A percentile compares a stretch with the other conserved stretches of the same genome.
phyloP scores from a whole-genome alignment of 2,888 invertebrate genomes.

The Limnephilus auricula region DNA sequence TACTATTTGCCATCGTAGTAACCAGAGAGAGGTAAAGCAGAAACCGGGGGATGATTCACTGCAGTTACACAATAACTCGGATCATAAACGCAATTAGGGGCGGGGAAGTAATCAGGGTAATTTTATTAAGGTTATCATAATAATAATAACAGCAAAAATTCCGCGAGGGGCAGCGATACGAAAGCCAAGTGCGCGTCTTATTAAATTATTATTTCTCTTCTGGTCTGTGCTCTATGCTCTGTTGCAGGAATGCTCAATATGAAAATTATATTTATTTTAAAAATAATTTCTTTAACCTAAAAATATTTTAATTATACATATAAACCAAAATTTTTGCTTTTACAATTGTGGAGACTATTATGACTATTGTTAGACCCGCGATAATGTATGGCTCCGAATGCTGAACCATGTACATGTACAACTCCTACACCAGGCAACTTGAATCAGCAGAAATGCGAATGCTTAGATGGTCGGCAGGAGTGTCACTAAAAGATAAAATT shows the following conservation, averaged over 20 bases:
- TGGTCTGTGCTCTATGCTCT: conserved; percentile 10
- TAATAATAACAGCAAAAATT: conserved; percentile 55
- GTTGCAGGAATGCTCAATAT: conserved; percentile 11
- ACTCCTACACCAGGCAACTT: no score
- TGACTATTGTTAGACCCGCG: no score
- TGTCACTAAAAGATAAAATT: no score
- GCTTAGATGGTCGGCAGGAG: no score
- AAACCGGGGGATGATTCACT: conserved; percentile 19
- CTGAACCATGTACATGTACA: no score
- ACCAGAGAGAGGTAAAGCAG: background rate
- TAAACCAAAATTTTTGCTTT: no score
- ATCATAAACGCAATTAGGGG: conserved; percentile 26
- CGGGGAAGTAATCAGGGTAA: conserved; percentile 49
- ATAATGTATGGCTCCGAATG: no score
- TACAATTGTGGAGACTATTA: no score
- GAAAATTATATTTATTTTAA: no score
- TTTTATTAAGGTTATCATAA: conserved; percentile 59
- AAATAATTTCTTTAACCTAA: no score
- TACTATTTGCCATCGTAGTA: background rate
- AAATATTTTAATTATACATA: no score
- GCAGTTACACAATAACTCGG: conserved; percentile 15
- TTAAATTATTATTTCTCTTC: conserved; percentile 59
- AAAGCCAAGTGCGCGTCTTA: conserved; percentile 60
- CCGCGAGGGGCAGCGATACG: conserved; percentile 55
- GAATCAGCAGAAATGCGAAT: no score